phyloP scores from a whole-genome alignment of 2,888 invertebrate species.

The Euphydryas editha region DNA sequence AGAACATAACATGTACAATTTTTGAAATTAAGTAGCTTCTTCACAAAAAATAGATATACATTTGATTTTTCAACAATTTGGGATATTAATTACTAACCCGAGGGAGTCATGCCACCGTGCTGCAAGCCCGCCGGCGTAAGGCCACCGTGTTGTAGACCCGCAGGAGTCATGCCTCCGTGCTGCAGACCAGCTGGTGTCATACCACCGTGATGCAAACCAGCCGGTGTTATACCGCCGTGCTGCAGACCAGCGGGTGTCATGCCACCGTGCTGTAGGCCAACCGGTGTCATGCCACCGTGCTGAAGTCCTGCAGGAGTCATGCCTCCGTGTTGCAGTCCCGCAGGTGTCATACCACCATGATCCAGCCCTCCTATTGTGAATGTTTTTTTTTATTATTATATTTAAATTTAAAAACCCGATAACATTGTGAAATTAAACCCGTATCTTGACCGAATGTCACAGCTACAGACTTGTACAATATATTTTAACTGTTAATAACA shows the following conservation, averaged over 20 bases:
- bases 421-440: too few relatives aligned
- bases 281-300: constrained; percentile 69
- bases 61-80: too few relatives aligned
- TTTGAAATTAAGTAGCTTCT: too few relatives aligned
- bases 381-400: not conserved
- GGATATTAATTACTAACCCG: constrained; percentile 48
- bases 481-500: not conserved
- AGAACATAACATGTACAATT: too few relatives aligned
- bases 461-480: too few relatives aligned
- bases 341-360: constrained; percentile 70
- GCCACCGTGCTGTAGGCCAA: constrained; percentile 48
- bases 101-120: constrained; percentile 63
- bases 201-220: constrained; percentile 53
- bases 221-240: constrained; percentile 71
- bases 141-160: constrained; percentile 70
- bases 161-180: constrained; percentile 57
- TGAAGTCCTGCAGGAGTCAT: constrained; percentile 67
- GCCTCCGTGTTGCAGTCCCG: constrained; percentile 32
- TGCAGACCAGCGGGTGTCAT: constrained; percentile 67
- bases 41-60: too few relatives aligned
- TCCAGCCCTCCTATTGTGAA: constrained; percentile 49
- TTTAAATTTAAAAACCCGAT: too few relatives aligned
- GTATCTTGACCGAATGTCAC: too few relatives aligned
- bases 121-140: constrained; percentile 73
- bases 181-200: constrained; percentile 72